These are phyloP conservation scores for Loxodonta africana DNA, from an alignment of 2,113 vertebrate genomes.

Conservation along the genomic window DNA sequence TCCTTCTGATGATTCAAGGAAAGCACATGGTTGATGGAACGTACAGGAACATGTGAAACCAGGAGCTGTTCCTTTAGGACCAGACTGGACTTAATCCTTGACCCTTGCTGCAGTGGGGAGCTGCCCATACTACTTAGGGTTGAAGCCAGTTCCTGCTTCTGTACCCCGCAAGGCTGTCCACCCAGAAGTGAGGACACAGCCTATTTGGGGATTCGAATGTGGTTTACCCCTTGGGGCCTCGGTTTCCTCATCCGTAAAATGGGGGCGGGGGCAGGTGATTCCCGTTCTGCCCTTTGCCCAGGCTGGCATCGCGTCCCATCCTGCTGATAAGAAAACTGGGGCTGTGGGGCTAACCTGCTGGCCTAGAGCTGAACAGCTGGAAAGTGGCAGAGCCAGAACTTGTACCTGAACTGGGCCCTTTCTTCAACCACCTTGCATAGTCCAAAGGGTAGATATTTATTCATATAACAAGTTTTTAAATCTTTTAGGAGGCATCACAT, in stretches of 20 bases:
- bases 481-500: not conserved
- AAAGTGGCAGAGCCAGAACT: not conserved
- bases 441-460: not conserved
- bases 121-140: not conserved
- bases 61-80: too few relatives aligned
- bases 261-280: not conserved
- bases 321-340: not conserved
- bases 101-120: accelerated
- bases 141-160: not conserved
- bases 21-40: not conserved
- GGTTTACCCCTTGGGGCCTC: not conserved
- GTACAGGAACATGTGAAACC: accelerated
- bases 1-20: not conserved
- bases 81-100: too few relatives aligned
- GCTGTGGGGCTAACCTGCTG: not conserved
- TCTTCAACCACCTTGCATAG: not conserved
- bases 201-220: not conserved
- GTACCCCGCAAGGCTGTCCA: too few relatives aligned
- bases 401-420: not conserved
- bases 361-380: not conserved
- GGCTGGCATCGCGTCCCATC: not conserved
- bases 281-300: not conserved
- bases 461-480: not conserved
- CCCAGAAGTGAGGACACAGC: not conserved
- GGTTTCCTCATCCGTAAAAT: not conserved